These are phyloP conservation scores for Neotoma lepida DNA, from an alignment of 2,113 vertebrate genomes.

Conservation along the genomic window DNA sequence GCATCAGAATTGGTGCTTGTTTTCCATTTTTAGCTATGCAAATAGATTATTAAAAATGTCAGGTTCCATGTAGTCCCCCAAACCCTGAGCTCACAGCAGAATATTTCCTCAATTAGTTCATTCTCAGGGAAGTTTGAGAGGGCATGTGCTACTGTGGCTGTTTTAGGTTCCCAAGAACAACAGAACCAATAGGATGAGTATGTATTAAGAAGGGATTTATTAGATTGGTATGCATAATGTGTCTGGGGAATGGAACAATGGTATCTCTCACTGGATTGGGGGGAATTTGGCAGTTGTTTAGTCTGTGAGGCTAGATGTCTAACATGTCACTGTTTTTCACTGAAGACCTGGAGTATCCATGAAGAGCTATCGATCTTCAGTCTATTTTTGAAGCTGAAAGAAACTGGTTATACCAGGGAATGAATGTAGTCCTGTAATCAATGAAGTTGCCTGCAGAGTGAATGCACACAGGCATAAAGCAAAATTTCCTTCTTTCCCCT, in stretches of 20 bases:
- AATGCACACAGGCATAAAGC: no score
- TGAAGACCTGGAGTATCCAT: neutral
- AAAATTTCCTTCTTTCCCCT: neutral
- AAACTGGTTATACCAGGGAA: neutral
- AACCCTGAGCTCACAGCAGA: neutral
- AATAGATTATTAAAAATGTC: neutral
- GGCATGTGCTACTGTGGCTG: neutral
- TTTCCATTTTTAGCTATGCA: neutral
- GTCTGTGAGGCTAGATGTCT: neutral
- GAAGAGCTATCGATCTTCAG: neutral
- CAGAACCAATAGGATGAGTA: neutral
- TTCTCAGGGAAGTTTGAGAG: neutral
- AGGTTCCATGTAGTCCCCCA: neutral
- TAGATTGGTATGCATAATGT: neutral
- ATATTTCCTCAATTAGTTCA: neutral
- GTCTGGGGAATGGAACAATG: neutral
- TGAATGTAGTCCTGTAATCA: no score
- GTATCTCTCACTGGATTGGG: neutral
- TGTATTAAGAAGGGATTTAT: neutral
- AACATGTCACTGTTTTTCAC: neutral
- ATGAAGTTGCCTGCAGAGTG: neutral
- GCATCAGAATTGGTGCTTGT: neutral
- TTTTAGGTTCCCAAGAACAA: neutral
- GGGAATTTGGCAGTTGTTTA: neutral
- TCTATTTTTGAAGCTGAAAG: no score